phyloP scores from a whole-genome alignment of 2,113 vertebrate genomes.

The Lagopus leucura region DNA sequence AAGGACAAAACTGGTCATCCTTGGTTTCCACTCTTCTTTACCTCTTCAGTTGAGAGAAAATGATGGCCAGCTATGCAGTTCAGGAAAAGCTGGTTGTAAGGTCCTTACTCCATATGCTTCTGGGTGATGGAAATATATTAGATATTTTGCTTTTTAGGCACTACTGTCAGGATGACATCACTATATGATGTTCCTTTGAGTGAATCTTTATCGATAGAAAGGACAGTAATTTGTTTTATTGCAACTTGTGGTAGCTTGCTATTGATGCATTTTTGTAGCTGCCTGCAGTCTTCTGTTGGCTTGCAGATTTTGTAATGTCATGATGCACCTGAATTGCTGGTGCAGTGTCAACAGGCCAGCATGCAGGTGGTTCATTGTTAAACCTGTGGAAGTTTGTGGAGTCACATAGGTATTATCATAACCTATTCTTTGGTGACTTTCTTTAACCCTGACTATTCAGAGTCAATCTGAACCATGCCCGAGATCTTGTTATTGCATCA shows the following conservation, averaged over 20 bases:
- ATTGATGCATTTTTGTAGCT: not conserved
- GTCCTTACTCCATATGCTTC: not conserved
- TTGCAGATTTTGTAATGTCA: not conserved
- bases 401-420: not conserved
- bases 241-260: not conserved
- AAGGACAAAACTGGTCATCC: not conserved
- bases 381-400: not conserved
- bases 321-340: not conserved
- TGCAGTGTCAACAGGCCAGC: not conserved
- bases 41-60: not conserved
- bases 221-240: not conserved
- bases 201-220: not conserved
- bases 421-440: not conserved
- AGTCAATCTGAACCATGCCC: not conserved
- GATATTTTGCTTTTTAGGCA: not conserved
- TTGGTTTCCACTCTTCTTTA: not conserved
- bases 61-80: not conserved
- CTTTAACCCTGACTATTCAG: not conserved
- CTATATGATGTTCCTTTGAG: not conserved
- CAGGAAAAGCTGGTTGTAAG: not conserved
- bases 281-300: not conserved
- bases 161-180: not conserved
- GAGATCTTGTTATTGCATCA: not conserved
- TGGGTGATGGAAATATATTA: not conserved
- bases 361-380: not conserved